Evolutionary conservation across 2,888 invertebrate species (phyloP).

Genomic region (Rhopalosiphum nymphaeae): DNA sequence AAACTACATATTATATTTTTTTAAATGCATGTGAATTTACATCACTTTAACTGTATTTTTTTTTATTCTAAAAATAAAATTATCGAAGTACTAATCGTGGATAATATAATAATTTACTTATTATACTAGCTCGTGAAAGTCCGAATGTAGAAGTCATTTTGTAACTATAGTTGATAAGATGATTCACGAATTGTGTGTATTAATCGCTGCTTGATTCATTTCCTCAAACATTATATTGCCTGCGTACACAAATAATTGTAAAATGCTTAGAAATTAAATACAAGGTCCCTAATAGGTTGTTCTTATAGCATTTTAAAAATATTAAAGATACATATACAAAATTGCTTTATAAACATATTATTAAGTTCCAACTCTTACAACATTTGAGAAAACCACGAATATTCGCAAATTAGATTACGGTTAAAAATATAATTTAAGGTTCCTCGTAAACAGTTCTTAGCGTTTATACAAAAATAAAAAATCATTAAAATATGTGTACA

Average conservation of each 20-base stretch:
- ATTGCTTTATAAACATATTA: too few species aligned
- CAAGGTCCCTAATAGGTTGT: too few species aligned
- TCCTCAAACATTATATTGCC: background rate
- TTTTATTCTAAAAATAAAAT: background rate
- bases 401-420: too few species aligned
- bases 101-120: background rate
- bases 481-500: too few species aligned
- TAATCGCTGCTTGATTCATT: background rate
- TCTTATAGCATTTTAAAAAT: too few species aligned
- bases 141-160: background rate
- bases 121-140: background rate
- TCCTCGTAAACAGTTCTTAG: too few species aligned
- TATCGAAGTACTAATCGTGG: background rate
- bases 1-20: background rate
- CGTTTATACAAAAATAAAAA: too few species aligned
- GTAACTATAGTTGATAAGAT: background rate
- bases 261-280: too few species aligned
- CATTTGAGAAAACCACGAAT: too few species aligned
- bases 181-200: background rate
- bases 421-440: too few species aligned
- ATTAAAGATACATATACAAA: too few species aligned
- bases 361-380: too few species aligned
- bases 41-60: background rate
- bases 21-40: background rate
- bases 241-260: background rate